Evolutionary conservation across 2,888 invertebrate species (phyloP), one percentile per base, ranked within the genome.

Genomic region (Luperina nickerlii): DNA sequence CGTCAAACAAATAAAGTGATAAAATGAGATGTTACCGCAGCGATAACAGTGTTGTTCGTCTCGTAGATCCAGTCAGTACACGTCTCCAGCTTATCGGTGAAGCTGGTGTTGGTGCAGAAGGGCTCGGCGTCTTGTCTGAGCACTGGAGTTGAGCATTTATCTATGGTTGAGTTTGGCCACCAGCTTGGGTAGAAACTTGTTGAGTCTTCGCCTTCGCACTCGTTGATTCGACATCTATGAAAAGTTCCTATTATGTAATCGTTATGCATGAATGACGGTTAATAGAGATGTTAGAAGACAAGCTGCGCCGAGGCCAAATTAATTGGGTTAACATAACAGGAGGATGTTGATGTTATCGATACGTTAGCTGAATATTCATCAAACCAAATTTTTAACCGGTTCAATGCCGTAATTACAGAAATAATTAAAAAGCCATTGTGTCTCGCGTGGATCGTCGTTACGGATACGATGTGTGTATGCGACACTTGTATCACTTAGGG

Each of bases 51-150:
- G 62, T 95, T 84, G 57, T 94, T 91, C 24, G 84, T 93, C 83
- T 95, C 95, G 76, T 96, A 96, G 0, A 96, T 88, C 95, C 95
- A 96, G 3, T 93, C 90, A 0, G 90, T 88, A 73, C 96, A 96
- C 0, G 84, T 76, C 18, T 87, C 91, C 1, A 91, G 62, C 9
- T 81, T 57, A 0, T 81, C 89, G 2, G 89, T 91, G 83, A 95
- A 96, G 77, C 92, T 94, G 20, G 71, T 74, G 24, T 92, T 93
- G 0, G 91, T 86, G 75, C 96, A 96, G 2, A 76, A 57, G 0
- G 68, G 32, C 13, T 54, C 74, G 1, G 48, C 63, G 20, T 84
- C 75, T 4, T 79, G 81, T 6, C 79, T 62, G 20, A 88, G 82
- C 4, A 94, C 77, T 0, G 95, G 96, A 62, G 82, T 91, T 0